Evolutionary conservation across 2,113 vertebrate species (phyloP), one percentile per base, ranked within the genome.

Genomic region (Eurypyga helias): DNA sequence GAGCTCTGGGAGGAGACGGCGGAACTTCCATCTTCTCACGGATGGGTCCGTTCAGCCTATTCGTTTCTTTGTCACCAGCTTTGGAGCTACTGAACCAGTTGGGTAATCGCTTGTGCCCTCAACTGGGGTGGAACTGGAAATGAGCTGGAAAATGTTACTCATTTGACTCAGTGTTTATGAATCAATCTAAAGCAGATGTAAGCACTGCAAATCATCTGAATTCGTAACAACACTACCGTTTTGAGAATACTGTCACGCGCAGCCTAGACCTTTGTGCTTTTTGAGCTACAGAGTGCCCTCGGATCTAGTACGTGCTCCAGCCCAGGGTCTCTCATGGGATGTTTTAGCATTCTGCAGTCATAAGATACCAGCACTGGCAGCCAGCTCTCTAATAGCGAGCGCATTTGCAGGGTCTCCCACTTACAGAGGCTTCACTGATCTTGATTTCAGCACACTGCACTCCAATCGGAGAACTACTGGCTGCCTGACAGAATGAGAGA

Each of bases 241-340:
- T 92, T 78, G 66, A 28, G 65, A 13, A 25, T 67, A 25, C 10
- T 2, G 34, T 64, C 38, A 36, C 0, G 0, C 0, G 1, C 52
- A 36, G 18, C 70, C 38, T 75, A n/a, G 43, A 79, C 34, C 52
- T 48, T 25, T 11, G 24, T 91, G 60, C 20, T 75, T 69, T 72
- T 58, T 67, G 31, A 85, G 11, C 19, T 13, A 1, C 24, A 3
- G 38, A 15, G 33, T 28, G 4, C 5, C 45, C 64, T 65, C 34
- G 15, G 58, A 10, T 64, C 20, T 43, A 48, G 52, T 9, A 9
- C 11, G 1, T 76, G 36, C 51, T 78, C 12, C 28, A 18, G 52
- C 21, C 23, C 57, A 17, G 84, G 45, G 17, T 55, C 25, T 55
- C 34, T 66, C 10, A 52, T 15, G 2, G 43, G 65, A 17, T 19